phyloP scores from a whole-genome alignment of 2,888 invertebrate species.

The Amblyjoppa fuscipennis region DNA sequence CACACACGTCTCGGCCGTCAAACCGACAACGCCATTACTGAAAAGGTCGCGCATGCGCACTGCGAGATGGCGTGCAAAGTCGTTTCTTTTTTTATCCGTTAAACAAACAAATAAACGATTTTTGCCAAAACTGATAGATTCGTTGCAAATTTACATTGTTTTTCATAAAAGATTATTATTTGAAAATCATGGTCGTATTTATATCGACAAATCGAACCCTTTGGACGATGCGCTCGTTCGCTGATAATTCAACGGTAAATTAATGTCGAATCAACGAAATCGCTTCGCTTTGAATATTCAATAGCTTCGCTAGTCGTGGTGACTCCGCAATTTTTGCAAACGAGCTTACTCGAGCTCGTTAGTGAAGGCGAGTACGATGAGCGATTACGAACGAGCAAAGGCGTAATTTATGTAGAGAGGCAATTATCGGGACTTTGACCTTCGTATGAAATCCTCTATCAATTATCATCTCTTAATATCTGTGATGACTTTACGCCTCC shows the following conservation, averaged over 20 bases:
- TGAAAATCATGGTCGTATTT: background rate
- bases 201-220: background rate
- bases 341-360: slow-evolving; percentile 13
- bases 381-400: background rate
- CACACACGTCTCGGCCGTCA: slow-evolving; percentile 45
- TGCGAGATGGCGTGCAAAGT: background rate
- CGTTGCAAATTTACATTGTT: background rate
- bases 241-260: background rate
- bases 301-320: background rate
- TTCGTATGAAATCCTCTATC: background rate
- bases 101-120: background rate
- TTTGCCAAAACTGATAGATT: background rate
- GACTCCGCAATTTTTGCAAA: slow-evolving; percentile 5
- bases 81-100: background rate
- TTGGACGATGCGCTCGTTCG: background rate
- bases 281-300: slow-evolving; percentile 17
- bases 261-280: slow-evolving; percentile 15
- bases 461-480: background rate
- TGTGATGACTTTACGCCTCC: slow-evolving; percentile 1
- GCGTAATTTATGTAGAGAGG: background rate
- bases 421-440: background rate
- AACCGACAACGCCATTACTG: slow-evolving; percentile 35
- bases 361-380: slow-evolving; percentile 1
- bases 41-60: slow-evolving; percentile 4
- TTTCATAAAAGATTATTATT: background rate